phyloP scores from a whole-genome alignment of 2,888 invertebrate species.

The Leucophenga montana region DNA sequence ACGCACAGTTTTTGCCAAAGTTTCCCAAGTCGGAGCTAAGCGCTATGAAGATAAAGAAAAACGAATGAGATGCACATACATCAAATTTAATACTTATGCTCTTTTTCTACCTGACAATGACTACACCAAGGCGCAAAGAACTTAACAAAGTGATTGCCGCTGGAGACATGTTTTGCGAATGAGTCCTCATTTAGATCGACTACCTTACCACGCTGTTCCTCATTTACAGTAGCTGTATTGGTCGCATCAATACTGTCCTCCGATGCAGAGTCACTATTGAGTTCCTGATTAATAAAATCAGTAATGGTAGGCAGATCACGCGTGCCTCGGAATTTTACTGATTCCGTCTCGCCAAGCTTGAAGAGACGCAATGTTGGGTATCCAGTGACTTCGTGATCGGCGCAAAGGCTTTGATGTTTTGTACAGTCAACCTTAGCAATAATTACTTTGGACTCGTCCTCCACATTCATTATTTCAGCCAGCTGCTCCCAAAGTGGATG shows the following conservation, averaged over 20 bases:
- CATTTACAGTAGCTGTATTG: constrained; percentile 29
- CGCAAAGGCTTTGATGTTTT: constrained; percentile 82
- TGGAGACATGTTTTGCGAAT: constrained; percentile 81
- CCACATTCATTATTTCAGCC: constrained; percentile 80
- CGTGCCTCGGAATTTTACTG: constrained; percentile 84
- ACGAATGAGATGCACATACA: neutral
- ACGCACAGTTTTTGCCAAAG: constrained; percentile 81
- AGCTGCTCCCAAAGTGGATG: constrained; percentile 90
- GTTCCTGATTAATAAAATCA: constrained; percentile 84
- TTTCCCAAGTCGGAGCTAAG: constrained; percentile 89
- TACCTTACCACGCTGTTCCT: constrained; percentile 70
- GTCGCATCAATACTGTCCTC: constrained; percentile 36
- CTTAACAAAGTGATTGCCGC: constrained; percentile 89
- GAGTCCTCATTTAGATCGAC: constrained; percentile 84
- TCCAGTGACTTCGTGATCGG: constrained; percentile 82
- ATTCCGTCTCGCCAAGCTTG: constrained; percentile 79
- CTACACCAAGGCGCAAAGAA: constrained; percentile 96
- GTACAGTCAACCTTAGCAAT: constrained; percentile 92
- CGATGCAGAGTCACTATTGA: constrained; percentile 61
- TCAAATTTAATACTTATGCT: neutral
- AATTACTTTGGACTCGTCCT: constrained; percentile 79
- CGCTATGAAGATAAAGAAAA: constrained; percentile 74
- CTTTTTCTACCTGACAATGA: constrained; percentile 81
- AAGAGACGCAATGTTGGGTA: constrained; percentile 91
- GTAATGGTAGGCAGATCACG: constrained; percentile 85